Evolutionary conservation across 2,888 invertebrate genomes (phyloP).

Genomic region (Callyntrura guangdongensis): DNA sequence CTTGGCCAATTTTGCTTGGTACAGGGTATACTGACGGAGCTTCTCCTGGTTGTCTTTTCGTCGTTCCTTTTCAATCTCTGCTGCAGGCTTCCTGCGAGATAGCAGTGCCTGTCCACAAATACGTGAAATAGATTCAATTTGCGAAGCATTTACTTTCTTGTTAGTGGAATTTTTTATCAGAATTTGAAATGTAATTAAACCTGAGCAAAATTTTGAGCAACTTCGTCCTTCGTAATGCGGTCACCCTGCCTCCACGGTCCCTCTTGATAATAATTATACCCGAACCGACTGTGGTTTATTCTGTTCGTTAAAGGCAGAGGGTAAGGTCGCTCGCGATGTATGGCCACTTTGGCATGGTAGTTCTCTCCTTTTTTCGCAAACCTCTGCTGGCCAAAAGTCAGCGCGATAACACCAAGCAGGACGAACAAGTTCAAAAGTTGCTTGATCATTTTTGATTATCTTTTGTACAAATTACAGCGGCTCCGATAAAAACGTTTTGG

Average conservation of each 20-base stretch:
- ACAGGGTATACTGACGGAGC: constrained; percentile 37
- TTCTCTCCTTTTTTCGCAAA: constrained; percentile 29
- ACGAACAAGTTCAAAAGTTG: not conserved
- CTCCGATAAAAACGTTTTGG: no score
- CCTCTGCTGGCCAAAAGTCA: constrained; percentile 38
- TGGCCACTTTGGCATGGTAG: constrained; percentile 52
- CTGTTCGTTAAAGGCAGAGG: not conserved
- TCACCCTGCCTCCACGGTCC: constrained; percentile 64
- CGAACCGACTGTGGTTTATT: not conserved
- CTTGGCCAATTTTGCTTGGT: not conserved
- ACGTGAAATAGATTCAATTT: not conserved
- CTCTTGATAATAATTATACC: not conserved
- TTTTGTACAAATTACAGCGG: no score
- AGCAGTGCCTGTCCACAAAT: constrained; percentile 37
- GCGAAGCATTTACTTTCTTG: no score
- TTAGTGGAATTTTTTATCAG: no score
- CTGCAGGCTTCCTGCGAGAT: constrained; percentile 12
- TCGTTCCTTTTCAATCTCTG: constrained; percentile 27
- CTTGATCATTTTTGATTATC: not conserved
- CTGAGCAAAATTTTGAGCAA: constrained; percentile 56
- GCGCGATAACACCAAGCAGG: not conserved
- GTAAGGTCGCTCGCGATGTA: constrained; percentile 21
- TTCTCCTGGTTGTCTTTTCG: constrained; percentile 60
- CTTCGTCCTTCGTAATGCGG: constrained; percentile 52
- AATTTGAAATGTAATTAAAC: constrained; percentile 5